Conservation (phyloP, 2,888 invertebrate genomes). For the Lasioglossum morio region DNA sequence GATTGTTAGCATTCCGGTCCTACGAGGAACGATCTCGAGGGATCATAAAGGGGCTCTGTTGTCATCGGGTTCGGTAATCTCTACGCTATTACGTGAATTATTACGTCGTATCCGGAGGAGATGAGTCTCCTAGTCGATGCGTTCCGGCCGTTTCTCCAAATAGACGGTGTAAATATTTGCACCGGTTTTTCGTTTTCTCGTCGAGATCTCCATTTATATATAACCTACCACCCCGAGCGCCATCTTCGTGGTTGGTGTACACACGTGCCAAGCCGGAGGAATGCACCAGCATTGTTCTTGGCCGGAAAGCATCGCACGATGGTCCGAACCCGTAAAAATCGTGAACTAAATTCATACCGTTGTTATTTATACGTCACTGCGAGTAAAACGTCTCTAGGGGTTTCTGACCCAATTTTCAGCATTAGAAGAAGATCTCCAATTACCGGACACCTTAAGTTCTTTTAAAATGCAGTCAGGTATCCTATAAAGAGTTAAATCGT, state of each 20-base stretch:
- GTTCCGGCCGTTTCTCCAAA: slow-evolving; percentile 60
- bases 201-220: slow-evolving; percentile 56
- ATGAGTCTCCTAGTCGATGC: slow-evolving; percentile 18
- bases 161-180: slow-evolving; percentile 70
- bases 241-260: slow-evolving; percentile 34
- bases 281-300: slow-evolving; percentile 61
- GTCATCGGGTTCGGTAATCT: slow-evolving; percentile 7
- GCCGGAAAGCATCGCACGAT: slow-evolving; percentile 32
- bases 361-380: not conserved
- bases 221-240: slow-evolving; percentile 50
- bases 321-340: not conserved
- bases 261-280: slow-evolving; percentile 62
- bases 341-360: not conserved
- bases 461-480: not conserved
- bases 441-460: not conserved
- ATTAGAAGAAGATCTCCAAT: not conserved
- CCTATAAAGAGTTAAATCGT: not conserved
- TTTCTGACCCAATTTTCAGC: not conserved
- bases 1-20: not conserved
- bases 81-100: slow-evolving; percentile 39
- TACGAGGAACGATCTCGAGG: not conserved
- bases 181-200: slow-evolving; percentile 59
- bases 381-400: not conserved
- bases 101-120: slow-evolving; percentile 26
- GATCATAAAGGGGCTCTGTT: not conserved